Conservation (phyloP, 2,113 vertebrate genomes). For the Nycticebus coucang region DNA sequence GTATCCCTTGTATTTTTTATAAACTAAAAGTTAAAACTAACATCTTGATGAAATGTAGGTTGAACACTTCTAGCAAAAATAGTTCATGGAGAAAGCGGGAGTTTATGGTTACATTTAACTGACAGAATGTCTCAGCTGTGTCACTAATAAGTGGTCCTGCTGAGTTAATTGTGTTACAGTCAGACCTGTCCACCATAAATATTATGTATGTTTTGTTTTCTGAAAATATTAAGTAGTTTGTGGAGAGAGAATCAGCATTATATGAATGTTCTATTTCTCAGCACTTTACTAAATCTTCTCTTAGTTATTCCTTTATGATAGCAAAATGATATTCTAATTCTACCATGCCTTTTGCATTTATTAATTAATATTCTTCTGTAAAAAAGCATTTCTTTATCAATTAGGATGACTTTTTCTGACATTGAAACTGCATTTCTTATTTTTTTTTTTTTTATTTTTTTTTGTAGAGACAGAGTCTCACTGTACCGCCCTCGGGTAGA, state of each 20-base stretch:
- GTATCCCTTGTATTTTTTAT: neutral
- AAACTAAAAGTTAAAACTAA: constrained; percentile 6
- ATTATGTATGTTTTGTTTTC: neutral
- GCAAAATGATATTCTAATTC: neutral
- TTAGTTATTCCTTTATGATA: neutral
- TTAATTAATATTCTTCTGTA: neutral
- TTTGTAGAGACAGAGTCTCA: too few species aligned
- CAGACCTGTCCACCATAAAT: neutral
- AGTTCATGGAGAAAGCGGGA: neutral
- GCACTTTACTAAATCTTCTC: neutral
- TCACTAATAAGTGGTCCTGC: neutral
- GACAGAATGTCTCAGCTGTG: neutral
- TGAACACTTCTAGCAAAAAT: constrained; percentile 29
- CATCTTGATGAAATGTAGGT: neutral
- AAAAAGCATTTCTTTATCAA: neutral
- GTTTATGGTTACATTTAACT: neutral
- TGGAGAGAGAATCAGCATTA: neutral
- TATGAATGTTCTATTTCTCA: neutral
- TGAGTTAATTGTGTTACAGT: neutral
- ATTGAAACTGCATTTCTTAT: neutral
- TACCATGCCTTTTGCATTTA: neutral
- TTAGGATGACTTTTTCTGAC: neutral
- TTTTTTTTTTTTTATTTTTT: too few species aligned
- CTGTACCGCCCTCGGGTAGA: too few species aligned
- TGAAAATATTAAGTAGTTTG: neutral